Base-by-base conservation (phyloP, 2,797 vertebrate species). In the Catamblyrhynchus diadema region DNA sequence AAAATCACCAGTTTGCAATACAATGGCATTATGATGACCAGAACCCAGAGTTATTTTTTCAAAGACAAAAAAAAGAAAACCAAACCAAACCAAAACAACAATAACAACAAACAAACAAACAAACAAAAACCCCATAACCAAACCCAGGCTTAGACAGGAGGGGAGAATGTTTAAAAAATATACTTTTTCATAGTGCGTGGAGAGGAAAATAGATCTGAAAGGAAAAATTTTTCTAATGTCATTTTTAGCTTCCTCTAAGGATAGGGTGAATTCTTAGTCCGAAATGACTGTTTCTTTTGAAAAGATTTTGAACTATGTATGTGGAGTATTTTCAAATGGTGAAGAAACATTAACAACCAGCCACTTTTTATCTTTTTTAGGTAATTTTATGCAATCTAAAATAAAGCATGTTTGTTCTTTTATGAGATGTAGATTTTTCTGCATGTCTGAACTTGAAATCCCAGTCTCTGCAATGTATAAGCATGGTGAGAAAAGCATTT, bases 101-200 rank as follows among this genome's bases (percentile, higher is more conserved):
- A 17, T 4, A 50, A 50, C 6, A 25, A 47, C 45, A 25, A 10
- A 41, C 57, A 57, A 18, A 15, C 22, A 41, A 5, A 1, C 23
- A 12, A 6, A 15, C 7, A 30, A 60, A 50, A 47, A 8, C 2
- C 14, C 4, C 2, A 13, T 12, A 3, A 12, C 14, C 14, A 19
- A 37, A 3, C 3, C 5, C 20, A 56, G 2, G 9, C 4, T 69
- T 45, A 67, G 35, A 64, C 8, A 39, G 8, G 3, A 24, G 50
- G 9, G 6, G 8, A 69, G 6, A 75, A 9, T 2, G 15, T 81
- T 78, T 45, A 66, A 35, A 32, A 13, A 62, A 21, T 3, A 16
- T 1, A 13, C 7, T 37, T 15, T 27, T 78, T 67, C n/a, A n/a
- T 20, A 51, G 5, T 3, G 8, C 56, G 11, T 4, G 4, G 9